Percentiles rank a stretch among this genome's conserved stretches.
These are phyloP conservation scores for sheep (Ovis aries) DNA, from an alignment of 2,113 vertebrate genomes.

Conservation along the genomic window DNA sequence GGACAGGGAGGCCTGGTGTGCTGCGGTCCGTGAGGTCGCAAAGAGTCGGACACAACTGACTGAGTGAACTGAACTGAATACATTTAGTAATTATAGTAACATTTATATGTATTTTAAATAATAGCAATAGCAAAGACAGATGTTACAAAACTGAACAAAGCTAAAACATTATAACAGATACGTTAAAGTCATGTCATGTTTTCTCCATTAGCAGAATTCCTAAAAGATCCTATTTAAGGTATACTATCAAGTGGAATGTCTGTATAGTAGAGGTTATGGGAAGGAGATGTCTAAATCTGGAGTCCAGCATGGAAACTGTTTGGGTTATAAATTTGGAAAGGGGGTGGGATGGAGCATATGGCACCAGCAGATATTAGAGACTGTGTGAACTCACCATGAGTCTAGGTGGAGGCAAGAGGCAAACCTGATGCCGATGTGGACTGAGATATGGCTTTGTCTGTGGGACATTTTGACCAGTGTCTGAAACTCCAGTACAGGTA, in stretches of 20 bases:
- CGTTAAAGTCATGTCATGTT: neutral
- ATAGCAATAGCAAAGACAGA: constrained; percentile 10
- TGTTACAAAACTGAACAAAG: neutral
- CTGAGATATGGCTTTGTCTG: neutral
- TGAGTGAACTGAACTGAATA: neutral
- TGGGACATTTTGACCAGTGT: neutral
- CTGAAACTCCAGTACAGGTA: neutral
- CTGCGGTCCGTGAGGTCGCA: neutral
- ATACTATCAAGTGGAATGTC: neutral
- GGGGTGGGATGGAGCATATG: too few relatives aligned
- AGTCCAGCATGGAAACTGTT: neutral
- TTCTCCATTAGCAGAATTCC: neutral
- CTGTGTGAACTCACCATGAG: neutral
- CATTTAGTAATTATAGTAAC: neutral
- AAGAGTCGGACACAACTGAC: neutral
- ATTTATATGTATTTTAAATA: neutral
- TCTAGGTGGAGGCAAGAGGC: neutral
- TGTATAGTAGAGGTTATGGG: neutral
- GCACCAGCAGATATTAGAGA: neutral
- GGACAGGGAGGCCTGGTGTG: neutral
- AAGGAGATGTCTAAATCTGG: neutral
- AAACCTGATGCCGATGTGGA: neutral
- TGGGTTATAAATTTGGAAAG: neutral
- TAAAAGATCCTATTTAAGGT: neutral
- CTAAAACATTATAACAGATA: neutral